Conservation (phyloP, 2,888 invertebrate species). For the Tachina lurida region DNA sequence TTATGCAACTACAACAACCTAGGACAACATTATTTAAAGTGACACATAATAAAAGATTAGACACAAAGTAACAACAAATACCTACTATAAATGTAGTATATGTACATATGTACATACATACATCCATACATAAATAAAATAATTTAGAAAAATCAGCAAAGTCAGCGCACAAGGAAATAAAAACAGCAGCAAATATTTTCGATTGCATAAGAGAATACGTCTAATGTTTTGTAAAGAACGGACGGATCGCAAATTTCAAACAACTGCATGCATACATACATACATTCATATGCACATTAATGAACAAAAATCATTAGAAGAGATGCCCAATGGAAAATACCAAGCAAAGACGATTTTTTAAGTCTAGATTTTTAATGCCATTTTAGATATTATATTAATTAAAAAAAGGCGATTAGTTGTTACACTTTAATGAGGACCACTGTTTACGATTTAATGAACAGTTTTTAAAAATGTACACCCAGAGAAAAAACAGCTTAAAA, state of each 20-base stretch:
- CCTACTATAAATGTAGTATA: too few species aligned
- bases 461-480: too few species aligned
- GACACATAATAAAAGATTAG: slow-evolving; percentile 76
- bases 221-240: too few species aligned
- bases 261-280: neutral
- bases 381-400: too few species aligned
- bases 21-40: slow-evolving; percentile 83
- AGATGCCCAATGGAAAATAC: neutral
- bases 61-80: slow-evolving; percentile 52
- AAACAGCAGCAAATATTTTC: slow-evolving; percentile 51
- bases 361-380: too few species aligned
- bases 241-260: too few species aligned
- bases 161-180: slow-evolving; percentile 39
- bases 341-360: slow-evolving; percentile 2
- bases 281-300: neutral
- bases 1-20: slow-evolving; percentile 74
- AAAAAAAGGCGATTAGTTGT: too few species aligned
- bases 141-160: slow-evolving; percentile 54
- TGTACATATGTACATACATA: too few species aligned
- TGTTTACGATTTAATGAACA: too few species aligned
- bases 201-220: slow-evolving; percentile 10
- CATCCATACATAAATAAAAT: slow-evolving; percentile 2
- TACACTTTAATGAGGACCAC: too few species aligned
- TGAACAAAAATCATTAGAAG: neutral
- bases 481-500: too few species aligned